Evolutionary conservation across 2,113 vertebrate genomes (phyloP).

Genomic region (Argyrosomus japonicus): DNA sequence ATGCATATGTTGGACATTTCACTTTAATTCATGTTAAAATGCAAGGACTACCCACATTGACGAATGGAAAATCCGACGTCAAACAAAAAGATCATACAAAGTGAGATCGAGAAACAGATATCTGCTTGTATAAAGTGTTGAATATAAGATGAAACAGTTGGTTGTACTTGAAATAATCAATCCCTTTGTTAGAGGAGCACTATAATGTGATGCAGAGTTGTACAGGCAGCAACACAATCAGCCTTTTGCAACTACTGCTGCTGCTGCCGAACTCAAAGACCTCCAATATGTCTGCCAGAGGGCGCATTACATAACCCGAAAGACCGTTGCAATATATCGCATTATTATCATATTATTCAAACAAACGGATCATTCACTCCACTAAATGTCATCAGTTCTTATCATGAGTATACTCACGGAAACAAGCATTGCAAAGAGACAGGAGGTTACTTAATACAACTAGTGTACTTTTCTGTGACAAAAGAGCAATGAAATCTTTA

Average conservation of each 20-base stretch:
- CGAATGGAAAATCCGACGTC: too few species aligned
- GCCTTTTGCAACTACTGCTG: background rate
- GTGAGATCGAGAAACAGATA: too few species aligned
- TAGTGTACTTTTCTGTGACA: slow-evolving; percentile 2
- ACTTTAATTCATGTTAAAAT: too few species aligned
- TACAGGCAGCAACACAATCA: background rate
- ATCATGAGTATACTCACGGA: slow-evolving; percentile 12
- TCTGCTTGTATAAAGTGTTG: background rate
- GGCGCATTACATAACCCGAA: slow-evolving; percentile 30
- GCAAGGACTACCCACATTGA: background rate
- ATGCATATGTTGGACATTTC: too few species aligned
- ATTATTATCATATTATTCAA: slow-evolving; percentile 29
- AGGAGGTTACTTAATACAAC: background rate
- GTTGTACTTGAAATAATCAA: background rate
- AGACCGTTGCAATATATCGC: slow-evolving; percentile 19
- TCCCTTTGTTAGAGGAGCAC: too few species aligned
- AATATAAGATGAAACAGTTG: background rate
- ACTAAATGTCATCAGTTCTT: slow-evolving; percentile 38
- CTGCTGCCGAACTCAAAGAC: slow-evolving; percentile 3
- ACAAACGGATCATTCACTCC: slow-evolving; percentile 46
- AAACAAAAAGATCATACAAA: too few species aligned
- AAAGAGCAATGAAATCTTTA: background rate
- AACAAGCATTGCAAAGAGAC: background rate
- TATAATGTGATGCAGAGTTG: background rate
- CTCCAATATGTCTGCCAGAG: slow-evolving; percentile 22